Percentiles rank a stretch among this genome's conserved stretches.
Conservation (phyloP, 2,888 invertebrate species). For the Bedellia somnulentella region DNA sequence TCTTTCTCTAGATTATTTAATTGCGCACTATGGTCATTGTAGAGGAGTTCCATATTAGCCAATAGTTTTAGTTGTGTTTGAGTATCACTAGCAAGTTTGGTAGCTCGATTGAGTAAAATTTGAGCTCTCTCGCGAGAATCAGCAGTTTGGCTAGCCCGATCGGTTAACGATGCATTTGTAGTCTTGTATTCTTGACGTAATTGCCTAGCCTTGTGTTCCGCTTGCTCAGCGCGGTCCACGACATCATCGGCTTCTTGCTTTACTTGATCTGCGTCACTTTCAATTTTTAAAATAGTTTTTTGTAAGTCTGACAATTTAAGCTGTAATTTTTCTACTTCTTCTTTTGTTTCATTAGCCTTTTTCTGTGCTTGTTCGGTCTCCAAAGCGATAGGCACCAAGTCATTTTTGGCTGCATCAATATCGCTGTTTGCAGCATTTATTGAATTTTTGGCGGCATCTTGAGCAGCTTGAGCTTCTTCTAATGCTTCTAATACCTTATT, state of each 20-base stretch:
- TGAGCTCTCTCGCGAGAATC: conserved; percentile 80
- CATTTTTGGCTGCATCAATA: conserved; percentile 74
- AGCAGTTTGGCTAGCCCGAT: conserved; percentile 74
- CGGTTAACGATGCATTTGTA: conserved; percentile 71
- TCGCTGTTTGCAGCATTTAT: conserved; percentile 81
- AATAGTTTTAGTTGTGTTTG: conserved; percentile 73
- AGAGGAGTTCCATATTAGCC: conserved; percentile 69
- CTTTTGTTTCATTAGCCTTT: conserved; percentile 76
- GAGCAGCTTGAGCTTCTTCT: conserved; percentile 78
- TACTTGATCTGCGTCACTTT: conserved; percentile 79
- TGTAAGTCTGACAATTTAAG: conserved; percentile 74
- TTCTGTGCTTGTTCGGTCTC: conserved; percentile 80
- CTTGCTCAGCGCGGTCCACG: conserved; percentile 69
- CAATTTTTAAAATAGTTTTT: conserved; percentile 79
- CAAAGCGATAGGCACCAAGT: conserved; percentile 77
- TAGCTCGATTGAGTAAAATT: conserved; percentile 75
- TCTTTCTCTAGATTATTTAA: conserved; percentile 62
- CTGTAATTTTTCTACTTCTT: conserved; percentile 73
- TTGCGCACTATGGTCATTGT: conserved; percentile 65
- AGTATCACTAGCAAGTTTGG: conserved; percentile 79
- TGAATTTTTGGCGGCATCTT: conserved; percentile 78
- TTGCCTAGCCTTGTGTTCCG: conserved; percentile 64
- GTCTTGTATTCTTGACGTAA: conserved; percentile 71
- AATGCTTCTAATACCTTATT: conserved; percentile 77
- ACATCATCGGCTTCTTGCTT: conserved; percentile 76